Percentiles rank a stretch among this genome's conserved stretches.
These are phyloP conservation scores for Pipistrellus kuhlii DNA, from an alignment of 2,797 vertebrate species.

Conservation along the genomic window DNA sequence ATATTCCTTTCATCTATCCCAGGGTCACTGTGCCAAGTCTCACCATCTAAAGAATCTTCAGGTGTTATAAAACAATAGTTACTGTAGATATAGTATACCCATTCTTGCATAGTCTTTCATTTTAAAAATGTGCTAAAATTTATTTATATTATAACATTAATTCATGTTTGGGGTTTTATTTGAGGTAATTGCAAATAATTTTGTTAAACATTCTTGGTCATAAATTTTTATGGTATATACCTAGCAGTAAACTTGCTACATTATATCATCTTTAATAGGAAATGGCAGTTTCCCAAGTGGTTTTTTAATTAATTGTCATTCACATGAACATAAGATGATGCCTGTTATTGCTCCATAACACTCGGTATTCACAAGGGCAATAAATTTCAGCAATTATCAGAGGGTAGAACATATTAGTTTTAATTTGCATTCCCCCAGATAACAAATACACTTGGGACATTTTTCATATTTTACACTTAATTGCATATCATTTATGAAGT, in stretches of 20 bases:
- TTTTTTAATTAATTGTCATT: not conserved
- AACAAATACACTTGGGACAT: not conserved
- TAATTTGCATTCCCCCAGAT: not conserved
- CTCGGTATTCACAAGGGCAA: not conserved
- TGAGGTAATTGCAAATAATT: not conserved
- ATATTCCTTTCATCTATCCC: not conserved
- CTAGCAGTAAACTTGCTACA: not conserved
- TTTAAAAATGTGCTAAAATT: not conserved
- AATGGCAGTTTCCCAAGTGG: not conserved
- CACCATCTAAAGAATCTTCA: not conserved
- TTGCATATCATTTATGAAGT: not conserved
- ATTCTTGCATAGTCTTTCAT: not conserved
- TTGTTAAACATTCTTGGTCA: not conserved
- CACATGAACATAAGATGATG: not conserved
- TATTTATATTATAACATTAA: not conserved
- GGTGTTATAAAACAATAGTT: not conserved
- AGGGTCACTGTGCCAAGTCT: not conserved
- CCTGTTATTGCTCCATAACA: not conserved
- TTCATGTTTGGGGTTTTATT: not conserved
- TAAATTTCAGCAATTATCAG: not conserved
- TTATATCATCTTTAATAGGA: not conserved
- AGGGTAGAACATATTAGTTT: not conserved
- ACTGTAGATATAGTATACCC: not conserved
- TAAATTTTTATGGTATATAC: not conserved
- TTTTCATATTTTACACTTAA: not conserved